Base-by-base conservation (phyloP, 2,797 vertebrate species). In the Sphaeramia orbicularis region DNA sequence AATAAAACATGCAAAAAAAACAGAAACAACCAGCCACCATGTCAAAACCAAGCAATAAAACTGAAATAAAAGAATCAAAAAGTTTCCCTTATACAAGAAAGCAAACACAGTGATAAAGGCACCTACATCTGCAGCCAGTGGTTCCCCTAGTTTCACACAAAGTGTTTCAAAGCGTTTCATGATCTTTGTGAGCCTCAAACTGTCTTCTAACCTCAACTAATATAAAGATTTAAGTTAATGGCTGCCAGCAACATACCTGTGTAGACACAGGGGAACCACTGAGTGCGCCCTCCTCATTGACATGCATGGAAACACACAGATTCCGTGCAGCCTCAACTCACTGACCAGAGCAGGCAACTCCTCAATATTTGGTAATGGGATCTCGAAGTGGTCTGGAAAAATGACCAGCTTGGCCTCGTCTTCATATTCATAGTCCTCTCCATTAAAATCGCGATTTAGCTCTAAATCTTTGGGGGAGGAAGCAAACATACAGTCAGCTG, bases 311-410 rank as follows among this genome's bases (percentile, higher is more conserved):
- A 63, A 83, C 67, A 89, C 65, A 86, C 59, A 73, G 14, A 72
- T 72, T 61, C 71, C 40, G 64, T 76, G 81, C 70, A 91, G 84
- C 69, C 88, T 67, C 84, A 58, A 91, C 76, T 93, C 94, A 99
- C 98, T 97, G 91, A 99, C 98, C 98, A 99, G 93, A 50, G 97
- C 98, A 18, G 98, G 98, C 57, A 99, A 91, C 89, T 99, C 98
- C 92, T 99, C 98, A 89, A 99, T 99, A 89, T 99, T 99, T 79
- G 98, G 98, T 86, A 99, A 94, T 61, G 96, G 92, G 90, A 99
- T 99, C 94, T 99, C 97, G 90, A 95, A 98, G 94, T 99, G 97
- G 93, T 99, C 98, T 89, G 98, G 98, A 90, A 99, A 99, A 94
- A 99, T 95, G 87, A 99, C 93, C n/a, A 99, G 97, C 92, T 99